These are phyloP conservation scores for Bufotes viridis DNA, from an alignment of 2,797 vertebrate species.

Conservation along the genomic window DNA sequence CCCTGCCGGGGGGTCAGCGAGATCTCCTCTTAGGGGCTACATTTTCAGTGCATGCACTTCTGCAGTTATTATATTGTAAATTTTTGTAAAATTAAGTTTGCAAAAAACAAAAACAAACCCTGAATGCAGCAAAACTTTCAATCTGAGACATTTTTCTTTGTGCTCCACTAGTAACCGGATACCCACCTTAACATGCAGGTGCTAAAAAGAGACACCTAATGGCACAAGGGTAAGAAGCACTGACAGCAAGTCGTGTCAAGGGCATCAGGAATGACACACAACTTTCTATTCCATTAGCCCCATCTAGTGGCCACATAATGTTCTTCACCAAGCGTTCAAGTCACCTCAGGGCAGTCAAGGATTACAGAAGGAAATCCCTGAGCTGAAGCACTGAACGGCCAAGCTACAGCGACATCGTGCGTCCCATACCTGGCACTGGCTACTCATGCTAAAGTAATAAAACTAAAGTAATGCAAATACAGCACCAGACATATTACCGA, in stretches of 20 bases:
- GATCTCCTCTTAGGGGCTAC: neutral
- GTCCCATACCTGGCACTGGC: neutral
- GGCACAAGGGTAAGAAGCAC: too few species aligned
- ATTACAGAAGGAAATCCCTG: neutral
- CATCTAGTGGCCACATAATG: slow-evolving; percentile 45
- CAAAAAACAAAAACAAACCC: too few species aligned
- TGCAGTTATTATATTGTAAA: neutral
- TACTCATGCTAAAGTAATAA: neutral
- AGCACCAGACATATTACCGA: neutral
- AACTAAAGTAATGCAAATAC: neutral
- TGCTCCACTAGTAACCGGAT: neutral
- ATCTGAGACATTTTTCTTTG: too few species aligned
- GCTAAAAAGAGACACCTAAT: neutral
- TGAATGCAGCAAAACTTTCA: too few species aligned
- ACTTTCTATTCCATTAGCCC: neutral
- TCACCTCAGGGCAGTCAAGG: neutral
- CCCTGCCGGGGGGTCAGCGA: neutral
- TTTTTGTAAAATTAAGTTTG: neutral
- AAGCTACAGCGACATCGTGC: slow-evolving; percentile 1
- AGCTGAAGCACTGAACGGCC: neutral
- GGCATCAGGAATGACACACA: neutral
- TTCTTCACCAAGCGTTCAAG: neutral
- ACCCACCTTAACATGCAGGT: neutral
- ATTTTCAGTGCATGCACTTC: neutral
- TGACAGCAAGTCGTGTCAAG: slow-evolving; percentile 1